Conservation (phyloP, 2,888 invertebrate genomes). For the Cephus sareptanus region DNA sequence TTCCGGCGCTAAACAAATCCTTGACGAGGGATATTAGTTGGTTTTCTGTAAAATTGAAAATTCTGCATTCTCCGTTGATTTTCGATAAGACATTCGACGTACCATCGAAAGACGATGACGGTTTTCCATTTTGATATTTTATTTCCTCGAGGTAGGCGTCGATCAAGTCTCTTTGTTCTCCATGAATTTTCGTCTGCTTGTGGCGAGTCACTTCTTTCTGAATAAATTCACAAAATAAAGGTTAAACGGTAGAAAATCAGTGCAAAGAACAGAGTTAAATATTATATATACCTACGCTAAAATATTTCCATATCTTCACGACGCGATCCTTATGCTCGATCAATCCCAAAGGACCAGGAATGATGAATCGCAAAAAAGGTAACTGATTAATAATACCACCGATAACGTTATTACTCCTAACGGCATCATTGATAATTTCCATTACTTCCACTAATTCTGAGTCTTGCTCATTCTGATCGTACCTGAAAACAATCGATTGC, state of each 20-base stretch:
- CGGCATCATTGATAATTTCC: conserved; percentile 71
- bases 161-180: conserved; percentile 48
- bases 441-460: conserved; percentile 70
- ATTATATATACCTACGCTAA: conserved; percentile 60
- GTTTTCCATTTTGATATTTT: conserved; percentile 35
- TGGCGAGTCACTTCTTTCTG: conserved; percentile 49
- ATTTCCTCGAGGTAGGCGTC: conserved; percentile 56
- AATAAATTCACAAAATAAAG: conserved; percentile 3
- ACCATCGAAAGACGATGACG: conserved; percentile 52
- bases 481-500: conserved; percentile 48
- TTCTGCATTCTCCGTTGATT: background rate
- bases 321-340: conserved; percentile 68
- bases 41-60: conserved; percentile 8
- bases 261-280: background rate
- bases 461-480: conserved; percentile 69
- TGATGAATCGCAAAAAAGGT: conserved; percentile 75
- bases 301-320: conserved; percentile 69
- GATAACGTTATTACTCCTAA: conserved; percentile 72
- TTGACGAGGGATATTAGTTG: conserved; percentile 29
- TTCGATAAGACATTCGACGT: conserved; percentile 5
- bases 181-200: conserved; percentile 38
- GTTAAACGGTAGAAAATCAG: background rate
- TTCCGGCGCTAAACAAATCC: conserved; percentile 40
- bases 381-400: conserved; percentile 77
- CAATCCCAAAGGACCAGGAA: conserved; percentile 74